Evolutionary conservation across 1,140 invertebrate species (phyloP).

Genomic region (Trinorchestia longiramus): DNA sequence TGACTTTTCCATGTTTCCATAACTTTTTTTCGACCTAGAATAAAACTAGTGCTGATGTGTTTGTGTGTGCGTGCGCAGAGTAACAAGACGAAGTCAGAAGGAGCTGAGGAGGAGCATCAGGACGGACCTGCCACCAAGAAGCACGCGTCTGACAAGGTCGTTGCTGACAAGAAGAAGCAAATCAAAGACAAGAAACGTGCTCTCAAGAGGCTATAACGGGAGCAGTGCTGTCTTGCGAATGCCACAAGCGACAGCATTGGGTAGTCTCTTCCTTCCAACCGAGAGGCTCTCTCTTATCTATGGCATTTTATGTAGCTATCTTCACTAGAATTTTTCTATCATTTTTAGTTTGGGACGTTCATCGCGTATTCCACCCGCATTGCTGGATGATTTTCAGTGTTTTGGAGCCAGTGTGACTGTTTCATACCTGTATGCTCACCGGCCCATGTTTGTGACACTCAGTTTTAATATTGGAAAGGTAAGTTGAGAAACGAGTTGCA

Average conservation of each 20-base stretch:
- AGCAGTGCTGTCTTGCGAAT: background rate
- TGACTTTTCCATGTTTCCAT: too few species aligned
- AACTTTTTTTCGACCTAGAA: too few species aligned
- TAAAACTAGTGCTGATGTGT: too few species aligned
- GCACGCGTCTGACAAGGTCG: constrained; percentile 84
- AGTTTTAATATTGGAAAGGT: background rate
- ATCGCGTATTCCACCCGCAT: background rate
- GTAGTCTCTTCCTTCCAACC: background rate
- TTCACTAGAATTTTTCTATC: background rate
- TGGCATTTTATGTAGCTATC: background rate
- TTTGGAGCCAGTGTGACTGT: background rate
- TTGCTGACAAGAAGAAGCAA: constrained; percentile 80
- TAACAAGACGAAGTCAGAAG: constrained; percentile 61
- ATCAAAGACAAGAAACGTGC: constrained; percentile 88
- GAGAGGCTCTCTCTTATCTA: background rate
- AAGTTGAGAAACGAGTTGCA: too few species aligned
- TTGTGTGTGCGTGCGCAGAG: constrained; percentile 59
- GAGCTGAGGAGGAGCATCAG: constrained; percentile 67
- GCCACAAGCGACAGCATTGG: constrained; percentile 31
- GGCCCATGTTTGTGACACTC: background rate
- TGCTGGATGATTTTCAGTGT: background rate
- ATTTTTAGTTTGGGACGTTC: background rate
- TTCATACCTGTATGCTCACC: background rate
- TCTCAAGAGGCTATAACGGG: constrained; percentile 85
- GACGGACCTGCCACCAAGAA: constrained; percentile 84